A percentile compares a stretch with the other conserved stretches of the same genome.
phyloP scores from a whole-genome alignment of 2,113 vertebrate genomes.

The Hirundichthys speculiger region DNA sequence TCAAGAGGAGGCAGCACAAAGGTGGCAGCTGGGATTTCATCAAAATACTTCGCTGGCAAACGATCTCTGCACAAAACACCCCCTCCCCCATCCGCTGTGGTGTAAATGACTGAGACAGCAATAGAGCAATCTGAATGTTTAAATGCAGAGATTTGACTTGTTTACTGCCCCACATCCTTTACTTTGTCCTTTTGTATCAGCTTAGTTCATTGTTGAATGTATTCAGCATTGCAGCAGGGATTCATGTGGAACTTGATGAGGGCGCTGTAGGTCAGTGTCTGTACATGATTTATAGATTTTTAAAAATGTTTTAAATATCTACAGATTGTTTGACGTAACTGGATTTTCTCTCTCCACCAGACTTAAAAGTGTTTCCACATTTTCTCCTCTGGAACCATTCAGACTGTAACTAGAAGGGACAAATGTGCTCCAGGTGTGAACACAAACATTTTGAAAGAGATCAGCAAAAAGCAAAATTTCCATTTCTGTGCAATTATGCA shows the following conservation, averaged over 20 bases:
- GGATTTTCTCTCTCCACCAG: no score
- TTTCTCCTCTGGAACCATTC: no score
- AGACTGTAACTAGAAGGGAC: no score
- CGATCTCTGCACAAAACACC: slow-evolving; percentile 36
- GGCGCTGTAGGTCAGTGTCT: background rate
- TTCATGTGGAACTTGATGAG: background rate
- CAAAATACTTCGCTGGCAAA: slow-evolving; percentile 44
- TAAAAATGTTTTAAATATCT: no score
- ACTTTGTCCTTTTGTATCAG: background rate
- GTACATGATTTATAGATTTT: background rate
- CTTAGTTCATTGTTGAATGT: background rate
- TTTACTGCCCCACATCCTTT: slow-evolving; percentile 11
- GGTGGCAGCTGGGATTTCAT: slow-evolving; percentile 45
- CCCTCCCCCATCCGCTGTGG: slow-evolving; percentile 32
- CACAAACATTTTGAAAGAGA: no score
- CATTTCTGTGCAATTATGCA: background rate
- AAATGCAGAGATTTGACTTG: background rate
- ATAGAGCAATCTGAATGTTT: slow-evolving; percentile 2
- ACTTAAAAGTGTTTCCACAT: no score
- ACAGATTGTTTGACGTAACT: no score
- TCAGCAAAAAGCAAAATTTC: no score
- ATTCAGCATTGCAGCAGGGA: fast-evolving
- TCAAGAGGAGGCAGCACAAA: slow-evolving; percentile 39
- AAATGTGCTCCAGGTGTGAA: no score
- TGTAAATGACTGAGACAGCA: slow-evolving; percentile 48